A percentile compares a stretch with the other conserved stretches of the same genome.
Evolutionary conservation across 2,797 vertebrate genomes (phyloP).

Genomic region (Galaxias olidus): DNA sequence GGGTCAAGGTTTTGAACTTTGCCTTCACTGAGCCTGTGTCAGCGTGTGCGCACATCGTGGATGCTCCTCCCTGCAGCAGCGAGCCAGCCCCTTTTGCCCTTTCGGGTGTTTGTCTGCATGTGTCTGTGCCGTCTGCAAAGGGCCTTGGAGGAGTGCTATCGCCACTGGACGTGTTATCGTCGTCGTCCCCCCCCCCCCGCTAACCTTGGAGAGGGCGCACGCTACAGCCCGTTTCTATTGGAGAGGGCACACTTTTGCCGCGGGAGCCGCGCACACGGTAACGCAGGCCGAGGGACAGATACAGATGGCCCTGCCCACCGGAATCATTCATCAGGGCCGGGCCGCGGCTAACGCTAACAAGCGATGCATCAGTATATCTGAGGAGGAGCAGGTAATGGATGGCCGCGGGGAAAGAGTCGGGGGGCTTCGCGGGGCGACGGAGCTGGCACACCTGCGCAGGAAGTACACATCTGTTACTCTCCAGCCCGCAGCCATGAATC

Average conservation of each 20-base stretch:
- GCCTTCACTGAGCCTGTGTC: neutral
- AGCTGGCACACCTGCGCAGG: conserved; percentile 51
- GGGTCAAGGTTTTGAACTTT: neutral
- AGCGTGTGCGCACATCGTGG: neutral
- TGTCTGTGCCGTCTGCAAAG: conserved; percentile 5
- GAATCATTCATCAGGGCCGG: conserved; percentile 42
- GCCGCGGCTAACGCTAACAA: conserved; percentile 40
- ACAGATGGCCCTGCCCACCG: conserved; percentile 29
- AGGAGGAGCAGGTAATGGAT: conserved; percentile 42
- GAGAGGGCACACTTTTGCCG: neutral
- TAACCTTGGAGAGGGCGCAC: conserved; percentile 7
- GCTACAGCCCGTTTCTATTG: too few relatives aligned
- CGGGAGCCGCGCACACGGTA: neutral
- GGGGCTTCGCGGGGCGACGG: conserved; percentile 36
- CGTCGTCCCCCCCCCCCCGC: too few relatives aligned
- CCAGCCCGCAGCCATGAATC: conserved; percentile 44
- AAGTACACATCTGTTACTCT: conserved; percentile 51
- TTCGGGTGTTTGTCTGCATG: conserved; percentile 11
- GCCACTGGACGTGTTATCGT: neutral
- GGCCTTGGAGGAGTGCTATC: conserved; percentile 3
- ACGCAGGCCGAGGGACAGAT: conserved; percentile 18
- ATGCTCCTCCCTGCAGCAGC: conserved; percentile 1
- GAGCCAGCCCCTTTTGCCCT: conserved; percentile 8
- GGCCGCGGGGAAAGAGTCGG: conserved; percentile 20
- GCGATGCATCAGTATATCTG: conserved; percentile 39